Evolutionary conservation across 2,113 vertebrate genomes (phyloP).

Genomic region (Macaca nemestrina): DNA sequence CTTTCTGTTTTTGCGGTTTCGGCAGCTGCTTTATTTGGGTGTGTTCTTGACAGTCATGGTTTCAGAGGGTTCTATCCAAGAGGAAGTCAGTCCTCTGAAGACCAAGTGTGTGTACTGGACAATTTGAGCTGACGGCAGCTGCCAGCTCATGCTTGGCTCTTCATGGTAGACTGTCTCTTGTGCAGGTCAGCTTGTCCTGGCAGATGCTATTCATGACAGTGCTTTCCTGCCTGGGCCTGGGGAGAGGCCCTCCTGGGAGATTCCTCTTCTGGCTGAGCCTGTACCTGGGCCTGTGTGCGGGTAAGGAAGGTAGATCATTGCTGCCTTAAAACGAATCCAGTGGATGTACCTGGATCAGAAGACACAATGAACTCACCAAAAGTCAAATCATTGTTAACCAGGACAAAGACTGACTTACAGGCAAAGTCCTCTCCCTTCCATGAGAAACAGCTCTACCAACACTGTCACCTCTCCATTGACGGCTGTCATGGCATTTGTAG

Average conservation of each 20-base stretch:
- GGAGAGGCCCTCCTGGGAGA: not conserved
- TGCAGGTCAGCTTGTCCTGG: not conserved
- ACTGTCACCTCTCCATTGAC: not conserved
- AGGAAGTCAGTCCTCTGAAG: not conserved
- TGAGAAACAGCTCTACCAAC: not conserved
- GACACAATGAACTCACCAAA: not conserved
- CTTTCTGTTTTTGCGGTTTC: not conserved
- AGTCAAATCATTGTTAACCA: not conserved
- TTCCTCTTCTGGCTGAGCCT: not conserved
- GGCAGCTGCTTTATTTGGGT: not conserved
- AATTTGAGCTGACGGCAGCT: not conserved
- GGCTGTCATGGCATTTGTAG: not conserved
- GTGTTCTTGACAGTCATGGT: not conserved
- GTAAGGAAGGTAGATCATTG: not conserved
- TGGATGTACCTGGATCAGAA: not conserved
- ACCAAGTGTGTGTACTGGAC: not conserved
- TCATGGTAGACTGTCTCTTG: not conserved
- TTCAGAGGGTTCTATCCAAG: not conserved
- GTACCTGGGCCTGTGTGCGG: not conserved
- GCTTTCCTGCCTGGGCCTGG: not conserved
- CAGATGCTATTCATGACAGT: not conserved
- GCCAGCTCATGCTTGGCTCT: not conserved
- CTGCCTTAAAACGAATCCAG: not conserved
- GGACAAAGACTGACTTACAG: not conserved
- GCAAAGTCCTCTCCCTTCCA: not conserved